Base-by-base conservation (phyloP, 2,797 vertebrate species). In the Lutra lutra region DNA sequence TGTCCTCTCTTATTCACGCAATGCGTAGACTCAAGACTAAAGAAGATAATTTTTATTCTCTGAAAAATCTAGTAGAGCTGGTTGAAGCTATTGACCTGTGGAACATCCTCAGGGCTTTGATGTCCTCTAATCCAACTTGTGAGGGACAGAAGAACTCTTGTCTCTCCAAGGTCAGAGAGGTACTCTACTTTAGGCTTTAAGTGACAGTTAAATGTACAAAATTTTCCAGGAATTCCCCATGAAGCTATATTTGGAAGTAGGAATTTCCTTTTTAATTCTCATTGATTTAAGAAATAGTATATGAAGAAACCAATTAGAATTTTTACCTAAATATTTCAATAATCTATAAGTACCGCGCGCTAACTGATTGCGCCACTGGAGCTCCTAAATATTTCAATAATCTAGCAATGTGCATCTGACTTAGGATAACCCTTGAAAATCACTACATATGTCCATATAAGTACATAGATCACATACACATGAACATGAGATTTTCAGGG, bases 301-400 rank as follows among this genome's bases (percentile, higher is more conserved):
- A 12, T 75, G 85, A 40, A 29, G n/a, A 91, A 89, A 73, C 8
- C 4, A 89, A 40, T 72, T 83, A 83, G 17, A 64, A 89, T 62
- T 60, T 82, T 84, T 35, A 68, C 12, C 14, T 83, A 48, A 95
- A 75, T 93, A 80, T 86, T 97, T 93, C 2, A n/a, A 72, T 84
- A 83, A 80, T 73, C 18, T 89, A 66, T n/a, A n/a, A n/a, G n/a
- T n/a, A n/a, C n/a, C n/a, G n/a, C n/a, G n/a, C n/a, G n/a, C n/a
- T n/a, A n/a, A n/a, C n/a, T n/a, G n/a, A n/a, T n/a, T n/a, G n/a
- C n/a, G n/a, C n/a, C n/a, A n/a, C n/a, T n/a, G n/a, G n/a, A n/a
- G n/a, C n/a, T n/a, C 12, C 14, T 83, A 48, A 95, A 75, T 93
- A 80, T 86, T 97, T 93, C 2, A n/a, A 72, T 84, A 83, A 80